phyloP scores from a whole-genome alignment of 23 tunicate species.

The Trididemnum clinides region DNA sequence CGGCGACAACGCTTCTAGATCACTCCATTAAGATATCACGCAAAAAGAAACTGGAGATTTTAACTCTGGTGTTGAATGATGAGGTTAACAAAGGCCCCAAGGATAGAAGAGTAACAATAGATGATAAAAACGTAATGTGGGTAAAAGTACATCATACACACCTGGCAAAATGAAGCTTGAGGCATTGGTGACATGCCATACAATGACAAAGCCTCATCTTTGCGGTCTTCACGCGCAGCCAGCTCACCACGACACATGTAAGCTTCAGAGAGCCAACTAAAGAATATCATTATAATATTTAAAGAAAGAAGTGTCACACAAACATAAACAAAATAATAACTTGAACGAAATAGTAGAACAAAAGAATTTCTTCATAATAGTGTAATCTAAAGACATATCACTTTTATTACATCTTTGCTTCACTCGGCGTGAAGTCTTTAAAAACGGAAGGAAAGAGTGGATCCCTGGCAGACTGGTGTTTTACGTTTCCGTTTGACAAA shows the following conservation, averaged over 20 bases:
- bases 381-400: background rate
- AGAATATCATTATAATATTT: background rate
- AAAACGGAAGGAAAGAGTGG: slow-evolving; percentile 59
- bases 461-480: slow-evolving; percentile 36
- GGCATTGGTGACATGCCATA: slow-evolving; percentile 86
- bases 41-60: too few relatives aligned
- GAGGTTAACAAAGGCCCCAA: too few relatives aligned
- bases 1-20: too few relatives aligned
- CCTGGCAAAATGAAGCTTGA: slow-evolving; percentile 86
- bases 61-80: too few relatives aligned
- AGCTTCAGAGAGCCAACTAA: slow-evolving; percentile 74
- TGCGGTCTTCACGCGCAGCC: slow-evolving; percentile 59
- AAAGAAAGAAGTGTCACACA: too few relatives aligned
- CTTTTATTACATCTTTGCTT: slow-evolving; percentile 51
- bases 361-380: background rate
- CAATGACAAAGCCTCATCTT: slow-evolving; percentile 62
- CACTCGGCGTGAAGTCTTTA: slow-evolving; percentile 36
- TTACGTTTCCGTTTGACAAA: background rate
- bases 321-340: background rate
- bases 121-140: too few relatives aligned
- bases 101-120: background rate
- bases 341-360: too few relatives aligned
- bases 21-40: too few relatives aligned
- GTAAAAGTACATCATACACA: background rate
- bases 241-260: slow-evolving; percentile 88